A percentile compares a stretch with the other conserved stretches of the same genome.
Conservation (phyloP, 2,888 invertebrate species). For the Phyllotreta cruciferae region DNA sequence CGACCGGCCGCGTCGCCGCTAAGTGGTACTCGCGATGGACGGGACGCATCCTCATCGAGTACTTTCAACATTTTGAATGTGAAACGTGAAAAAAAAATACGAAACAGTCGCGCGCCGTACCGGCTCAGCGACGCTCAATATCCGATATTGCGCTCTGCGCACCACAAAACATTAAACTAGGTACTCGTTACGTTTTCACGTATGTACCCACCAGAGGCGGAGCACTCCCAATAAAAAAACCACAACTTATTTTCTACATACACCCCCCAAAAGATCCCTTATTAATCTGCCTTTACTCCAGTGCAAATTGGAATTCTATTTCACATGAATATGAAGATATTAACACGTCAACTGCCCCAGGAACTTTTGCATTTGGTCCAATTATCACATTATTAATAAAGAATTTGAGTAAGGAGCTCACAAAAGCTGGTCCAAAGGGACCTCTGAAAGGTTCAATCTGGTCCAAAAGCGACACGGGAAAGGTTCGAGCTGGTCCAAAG, state of each 20-base stretch:
- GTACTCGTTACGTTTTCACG: conserved; percentile 15
- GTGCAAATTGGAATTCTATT: no score
- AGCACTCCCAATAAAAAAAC: not conserved
- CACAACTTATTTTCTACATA: not conserved
- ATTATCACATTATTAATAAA: no score
- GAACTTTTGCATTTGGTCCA: no score
- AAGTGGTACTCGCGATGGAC: not conserved
- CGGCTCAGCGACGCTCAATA: conserved; percentile 22
- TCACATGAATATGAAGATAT: not conserved
- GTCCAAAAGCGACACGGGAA: no score
- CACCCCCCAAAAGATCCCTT: not conserved
- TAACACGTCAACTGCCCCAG: not conserved
- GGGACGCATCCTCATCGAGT: conserved; percentile 28
- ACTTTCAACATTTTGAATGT: conserved; percentile 37
- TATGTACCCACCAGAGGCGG: conserved; percentile 16
- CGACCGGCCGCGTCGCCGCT: not conserved
- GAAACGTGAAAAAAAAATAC: conserved; percentile 31
- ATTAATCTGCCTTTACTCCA: not conserved
- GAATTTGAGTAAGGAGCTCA: no score
- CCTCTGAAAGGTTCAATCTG: no score
- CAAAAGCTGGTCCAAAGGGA: no score
- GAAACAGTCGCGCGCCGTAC: conserved; percentile 24
- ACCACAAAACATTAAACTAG: conserved; percentile 20
- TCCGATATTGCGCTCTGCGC: conserved; percentile 33
- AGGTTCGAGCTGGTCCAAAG: no score